Evolutionary conservation across 2,113 vertebrate species (phyloP).

Genomic region (Protobothrops flavoviridis): DNA sequence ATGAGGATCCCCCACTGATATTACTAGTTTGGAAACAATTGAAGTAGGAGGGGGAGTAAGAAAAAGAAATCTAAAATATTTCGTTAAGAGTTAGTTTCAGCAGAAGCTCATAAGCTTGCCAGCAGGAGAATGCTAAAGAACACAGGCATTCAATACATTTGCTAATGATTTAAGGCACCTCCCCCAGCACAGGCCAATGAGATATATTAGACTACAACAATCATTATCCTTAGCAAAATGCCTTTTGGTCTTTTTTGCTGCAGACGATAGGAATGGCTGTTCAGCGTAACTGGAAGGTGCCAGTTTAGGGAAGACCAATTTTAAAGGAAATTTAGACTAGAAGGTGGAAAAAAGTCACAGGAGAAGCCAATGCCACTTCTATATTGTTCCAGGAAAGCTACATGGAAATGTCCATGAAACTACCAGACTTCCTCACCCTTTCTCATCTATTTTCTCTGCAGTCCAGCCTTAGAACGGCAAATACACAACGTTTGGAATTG

Average conservation of each 20-base stretch:
- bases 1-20: conserved; percentile 66
- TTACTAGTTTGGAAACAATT: conserved; percentile 51
- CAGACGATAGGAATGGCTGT: neutral
- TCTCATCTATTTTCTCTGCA: neutral
- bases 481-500: neutral
- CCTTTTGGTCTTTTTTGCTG: neutral
- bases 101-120: conserved; percentile 57
- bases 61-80: conserved; percentile 39
- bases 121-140: conserved; percentile 37
- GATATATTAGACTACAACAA: neutral
- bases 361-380: neutral
- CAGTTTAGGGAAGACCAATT: neutral
- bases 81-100: conserved; percentile 47
- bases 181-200: conserved; percentile 3
- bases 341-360: neutral
- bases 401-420: neutral
- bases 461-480: neutral
- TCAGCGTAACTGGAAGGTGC: neutral
- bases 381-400: neutral
- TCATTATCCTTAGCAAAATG: neutral
- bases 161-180: conserved; percentile 45
- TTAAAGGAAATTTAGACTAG: neutral
- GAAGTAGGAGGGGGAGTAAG: neutral
- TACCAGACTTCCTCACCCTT: neutral
- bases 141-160: conserved; percentile 23